Evolutionary conservation across 2,113 vertebrate species (phyloP).

Genomic region (Salvelinus alpinus): DNA sequence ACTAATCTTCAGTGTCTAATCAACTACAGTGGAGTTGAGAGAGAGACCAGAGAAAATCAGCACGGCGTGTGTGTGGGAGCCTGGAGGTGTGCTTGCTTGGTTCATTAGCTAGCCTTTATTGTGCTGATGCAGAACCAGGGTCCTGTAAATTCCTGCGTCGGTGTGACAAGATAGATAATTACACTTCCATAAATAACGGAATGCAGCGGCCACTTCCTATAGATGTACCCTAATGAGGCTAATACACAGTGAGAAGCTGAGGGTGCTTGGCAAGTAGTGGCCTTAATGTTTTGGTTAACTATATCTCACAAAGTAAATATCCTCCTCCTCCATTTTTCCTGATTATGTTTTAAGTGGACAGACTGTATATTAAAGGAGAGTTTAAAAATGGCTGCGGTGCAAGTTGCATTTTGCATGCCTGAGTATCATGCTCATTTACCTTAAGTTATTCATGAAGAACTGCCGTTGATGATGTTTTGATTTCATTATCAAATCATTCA

Average conservation of each 20-base stretch:
- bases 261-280: constrained; percentile 51
- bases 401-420: constrained; percentile 39
- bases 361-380: not conserved
- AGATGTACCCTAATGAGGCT: constrained; percentile 66
- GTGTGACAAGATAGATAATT: constrained; percentile 64
- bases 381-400: constrained; percentile 18
- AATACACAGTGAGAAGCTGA: constrained; percentile 57
- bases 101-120: constrained; percentile 67
- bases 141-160: constrained; percentile 72
- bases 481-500: constrained; percentile 68
- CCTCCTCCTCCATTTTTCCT: not conserved
- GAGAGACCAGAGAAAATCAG: constrained; percentile 46
- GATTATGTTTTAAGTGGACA: constrained; percentile 41
- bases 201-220: constrained; percentile 66
- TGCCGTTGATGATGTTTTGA: constrained; percentile 65
- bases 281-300: constrained; percentile 29
- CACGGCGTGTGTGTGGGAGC: constrained; percentile 47
- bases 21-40: not conserved
- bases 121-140: constrained; percentile 72
- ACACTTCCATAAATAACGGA: constrained; percentile 74
- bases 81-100: constrained; percentile 64
- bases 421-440: constrained; percentile 60
- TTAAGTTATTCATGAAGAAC: constrained; percentile 66
- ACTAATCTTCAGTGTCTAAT: too few relatives aligned
- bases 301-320: not conserved